These are phyloP conservation scores for Oreortyx pictus DNA, from an alignment of 2,797 vertebrate genomes.

Conservation along the genomic window DNA sequence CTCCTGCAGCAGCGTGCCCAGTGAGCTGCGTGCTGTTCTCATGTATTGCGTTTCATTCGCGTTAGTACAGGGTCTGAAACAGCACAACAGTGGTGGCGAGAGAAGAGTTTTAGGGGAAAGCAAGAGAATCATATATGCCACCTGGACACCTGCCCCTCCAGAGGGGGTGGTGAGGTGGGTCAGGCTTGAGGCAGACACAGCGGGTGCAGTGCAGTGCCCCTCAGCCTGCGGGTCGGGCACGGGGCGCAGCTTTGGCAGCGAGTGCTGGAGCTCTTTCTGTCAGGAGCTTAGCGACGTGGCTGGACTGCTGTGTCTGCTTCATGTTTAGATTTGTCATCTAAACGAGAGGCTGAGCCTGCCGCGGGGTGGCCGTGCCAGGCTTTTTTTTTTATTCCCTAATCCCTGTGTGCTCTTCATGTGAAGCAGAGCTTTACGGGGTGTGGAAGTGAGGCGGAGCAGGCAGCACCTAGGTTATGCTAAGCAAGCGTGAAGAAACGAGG, in stretches of 20 bases:
- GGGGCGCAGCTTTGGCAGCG: neutral
- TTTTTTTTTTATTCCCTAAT: neutral
- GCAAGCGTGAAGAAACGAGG: neutral
- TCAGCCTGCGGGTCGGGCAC: neutral
- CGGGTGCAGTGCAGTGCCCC: neutral
- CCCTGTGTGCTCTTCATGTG: neutral
- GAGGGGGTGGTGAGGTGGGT: too few species aligned
- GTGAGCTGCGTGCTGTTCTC: neutral
- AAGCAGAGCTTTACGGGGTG: neutral
- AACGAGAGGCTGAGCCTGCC: neutral
- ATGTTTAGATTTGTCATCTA: neutral
- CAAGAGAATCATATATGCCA: neutral
- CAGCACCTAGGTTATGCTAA: neutral
- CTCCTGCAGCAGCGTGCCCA: neutral
- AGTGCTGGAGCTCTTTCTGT: neutral
- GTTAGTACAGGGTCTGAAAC: neutral
- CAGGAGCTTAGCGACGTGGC: neutral
- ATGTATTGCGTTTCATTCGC: accelerated
- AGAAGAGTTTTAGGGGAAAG: neutral
- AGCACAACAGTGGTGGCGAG: neutral
- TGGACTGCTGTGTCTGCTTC: neutral
- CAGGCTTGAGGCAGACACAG: neutral
- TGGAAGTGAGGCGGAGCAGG: neutral
- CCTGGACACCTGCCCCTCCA: neutral
- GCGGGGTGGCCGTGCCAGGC: too few species aligned